Base-by-base conservation (phyloP, 2,113 vertebrate species). In the Thymallus thymallus region DNA sequence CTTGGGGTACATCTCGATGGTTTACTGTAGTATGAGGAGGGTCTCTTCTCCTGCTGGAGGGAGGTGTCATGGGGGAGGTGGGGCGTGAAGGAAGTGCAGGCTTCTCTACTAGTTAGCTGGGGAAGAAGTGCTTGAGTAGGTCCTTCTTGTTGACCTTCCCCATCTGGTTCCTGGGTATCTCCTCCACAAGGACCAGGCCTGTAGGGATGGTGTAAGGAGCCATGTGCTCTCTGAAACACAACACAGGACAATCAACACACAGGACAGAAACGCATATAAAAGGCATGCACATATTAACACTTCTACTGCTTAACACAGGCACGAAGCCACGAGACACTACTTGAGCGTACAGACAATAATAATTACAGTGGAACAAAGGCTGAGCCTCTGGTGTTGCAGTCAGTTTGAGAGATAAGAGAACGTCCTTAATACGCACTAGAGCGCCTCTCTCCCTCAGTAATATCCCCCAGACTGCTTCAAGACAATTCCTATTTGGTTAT, bases 121-220 rank as follows among this genome's bases (percentile, higher is more conserved):
- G 83, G 88, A 93, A 96, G 71, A 98, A 95, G 16, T 82, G 93
- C 35, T 78, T 83, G 83, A 97, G 76, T 0, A 99, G 94, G 45
- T 97, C 94, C 85, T 93, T 96, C 91, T 99, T 99, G 91, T 98
- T 97, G 88, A 98, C 89, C 84, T 99, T 99, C 24, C 97, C 98
- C 97, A 98, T 97, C 87, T 96, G 96, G 86, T 99, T 98, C 83
- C 96, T 92, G 0, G 96, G 97, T 79, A 99, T 92, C 84, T 95
- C 92, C 65, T 96, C 94, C 88, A 99, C 94, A 88, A 96, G 88
- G 35, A 97, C 84, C 76, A 99, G 92, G 80, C 94, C 95, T 0
- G 95, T 91, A 0, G 98, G 97, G 86, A 99, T 89, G 48, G 74
- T 78, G 70, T 97, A 97, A 0, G 95, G 82, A 0, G 92, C 92